A percentile compares a stretch with the other conserved stretches of the same genome.
phyloP scores from a whole-genome alignment of 2,888 invertebrate species.

The Scrobipalpa atriplicella region DNA sequence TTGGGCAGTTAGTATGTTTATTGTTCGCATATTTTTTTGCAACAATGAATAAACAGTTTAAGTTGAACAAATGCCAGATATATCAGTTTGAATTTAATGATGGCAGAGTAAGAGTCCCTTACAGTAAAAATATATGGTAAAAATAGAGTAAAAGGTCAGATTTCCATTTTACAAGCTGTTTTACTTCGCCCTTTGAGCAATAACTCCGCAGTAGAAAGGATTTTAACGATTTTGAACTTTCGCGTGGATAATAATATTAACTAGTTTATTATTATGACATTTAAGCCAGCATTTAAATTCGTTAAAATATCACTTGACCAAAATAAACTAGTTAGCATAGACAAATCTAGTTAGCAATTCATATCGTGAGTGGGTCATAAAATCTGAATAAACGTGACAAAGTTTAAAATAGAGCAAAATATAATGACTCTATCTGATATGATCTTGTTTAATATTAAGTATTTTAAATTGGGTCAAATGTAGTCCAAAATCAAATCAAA shows the following conservation, averaged over 20 bases:
- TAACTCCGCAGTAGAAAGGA: neutral
- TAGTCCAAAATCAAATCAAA: too few relatives aligned
- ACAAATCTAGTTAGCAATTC: conserved; percentile 12
- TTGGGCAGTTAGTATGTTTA: neutral
- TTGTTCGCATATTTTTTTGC: neutral
- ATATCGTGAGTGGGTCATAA: neutral
- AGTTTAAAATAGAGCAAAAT: neutral
- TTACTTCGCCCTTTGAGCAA: neutral
- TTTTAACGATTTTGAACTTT: conserved; percentile 8
- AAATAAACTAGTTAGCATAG: too few relatives aligned
- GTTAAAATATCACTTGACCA: conserved; percentile 2
- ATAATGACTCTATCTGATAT: too few relatives aligned
- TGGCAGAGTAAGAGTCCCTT: too few relatives aligned
- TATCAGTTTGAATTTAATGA: too few relatives aligned
- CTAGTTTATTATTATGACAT: conserved; percentile 21
- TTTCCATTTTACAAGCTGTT: neutral
- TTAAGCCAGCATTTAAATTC: neutral
- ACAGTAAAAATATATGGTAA: too few relatives aligned
- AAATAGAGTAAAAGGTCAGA: too few relatives aligned
- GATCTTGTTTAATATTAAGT: too few relatives aligned
- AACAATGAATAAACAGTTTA: neutral
- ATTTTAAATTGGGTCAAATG: too few relatives aligned
- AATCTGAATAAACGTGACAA: neutral
- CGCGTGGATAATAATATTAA: neutral
- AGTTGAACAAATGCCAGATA: too few relatives aligned